Evolutionary conservation across 2,888 invertebrate genomes (phyloP), one percentile per base, ranked within the genome.

Genomic region (Cephus sareptanus): DNA sequence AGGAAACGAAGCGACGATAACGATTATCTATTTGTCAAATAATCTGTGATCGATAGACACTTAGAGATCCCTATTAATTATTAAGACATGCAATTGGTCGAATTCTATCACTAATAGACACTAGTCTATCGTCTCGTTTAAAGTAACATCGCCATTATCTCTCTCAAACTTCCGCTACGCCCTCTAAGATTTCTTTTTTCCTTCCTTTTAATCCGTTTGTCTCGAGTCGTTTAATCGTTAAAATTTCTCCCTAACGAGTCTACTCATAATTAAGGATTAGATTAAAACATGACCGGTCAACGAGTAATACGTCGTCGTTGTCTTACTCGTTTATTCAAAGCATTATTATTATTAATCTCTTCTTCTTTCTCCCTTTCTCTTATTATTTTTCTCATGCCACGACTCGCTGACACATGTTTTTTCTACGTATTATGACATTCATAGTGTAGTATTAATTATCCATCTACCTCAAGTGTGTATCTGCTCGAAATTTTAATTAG

Each of bases 51-150:
- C 56, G 56, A 56, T 56, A 56, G 56, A 56, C 56, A 56, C 56
- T 56, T 23, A 56, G 23, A 56, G 56, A 56, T 56, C 23, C 56
- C 56, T 56, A 56, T 76, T 81, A 78, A 87, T 88, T 89, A 85
- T 83, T 85, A 86, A 84, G 86, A 88, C 86, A 88, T 87, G 87
- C 87, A 87, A 88, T 90, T 89, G 90, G 89, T 90, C 88, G 85
- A 89, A 86, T 81, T 79, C 88, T 89, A 89, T 87, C 82, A 81
- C 87, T 88, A 88, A 81, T 85, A 86, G 84, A 87, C 77, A 78
- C 81, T 85, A 85, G 81, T 81, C 77, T 84, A 85, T 81, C 69
- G 31, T 73, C 73, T 77, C 68, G 23, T 71, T 71, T 71, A 71
- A 71, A 56, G 56, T 56, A 56, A 56, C 23, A 56, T 56, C 56